phyloP scores from a whole-genome alignment of 2,888 invertebrate species.

The Leptopterna dolabrata region DNA sequence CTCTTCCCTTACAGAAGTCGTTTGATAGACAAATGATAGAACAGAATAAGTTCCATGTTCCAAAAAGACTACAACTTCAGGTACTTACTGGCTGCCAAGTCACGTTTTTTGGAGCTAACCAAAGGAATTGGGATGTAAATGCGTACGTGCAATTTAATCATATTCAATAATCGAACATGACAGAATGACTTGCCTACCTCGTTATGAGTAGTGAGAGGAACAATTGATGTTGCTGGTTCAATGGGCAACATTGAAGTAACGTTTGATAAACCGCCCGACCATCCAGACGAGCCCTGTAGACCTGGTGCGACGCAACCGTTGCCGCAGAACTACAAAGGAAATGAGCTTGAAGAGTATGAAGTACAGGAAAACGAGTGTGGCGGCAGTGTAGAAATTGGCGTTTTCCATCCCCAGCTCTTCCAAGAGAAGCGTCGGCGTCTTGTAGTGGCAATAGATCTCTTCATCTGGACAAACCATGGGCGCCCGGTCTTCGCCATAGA shows the following conservation, averaged over 20 bases:
- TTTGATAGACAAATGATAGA: no score
- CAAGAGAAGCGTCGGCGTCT: slow-evolving; percentile 61
- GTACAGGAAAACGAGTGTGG: slow-evolving; percentile 73
- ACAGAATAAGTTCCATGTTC: no score
- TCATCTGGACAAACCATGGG: slow-evolving; percentile 79
- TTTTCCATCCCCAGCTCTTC: slow-evolving; percentile 72
- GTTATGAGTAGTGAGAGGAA: not conserved
- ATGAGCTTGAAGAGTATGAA: slow-evolving; percentile 74
- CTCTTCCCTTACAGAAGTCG: no score
- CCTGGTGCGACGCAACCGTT: slow-evolving; percentile 77
- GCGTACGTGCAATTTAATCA: no score
- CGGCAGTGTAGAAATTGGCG: slow-evolving; percentile 76
- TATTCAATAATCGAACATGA: not conserved
- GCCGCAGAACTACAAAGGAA: slow-evolving; percentile 78
- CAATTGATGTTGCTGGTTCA: not conserved
- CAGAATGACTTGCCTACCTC: not conserved
- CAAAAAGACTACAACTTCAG: no score
- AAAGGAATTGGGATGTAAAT: no score
- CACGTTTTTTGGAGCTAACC: no score
- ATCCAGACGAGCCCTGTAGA: slow-evolving; percentile 79
- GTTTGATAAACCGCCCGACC: slow-evolving; percentile 77
- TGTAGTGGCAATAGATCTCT: slow-evolving; percentile 70
- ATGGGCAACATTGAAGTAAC: slow-evolving; percentile 67
- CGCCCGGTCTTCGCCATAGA: slow-evolving; percentile 88
- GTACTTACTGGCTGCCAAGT: no score